phyloP scores from a whole-genome alignment of 1,140 invertebrate species.

The Dryas iulia region DNA sequence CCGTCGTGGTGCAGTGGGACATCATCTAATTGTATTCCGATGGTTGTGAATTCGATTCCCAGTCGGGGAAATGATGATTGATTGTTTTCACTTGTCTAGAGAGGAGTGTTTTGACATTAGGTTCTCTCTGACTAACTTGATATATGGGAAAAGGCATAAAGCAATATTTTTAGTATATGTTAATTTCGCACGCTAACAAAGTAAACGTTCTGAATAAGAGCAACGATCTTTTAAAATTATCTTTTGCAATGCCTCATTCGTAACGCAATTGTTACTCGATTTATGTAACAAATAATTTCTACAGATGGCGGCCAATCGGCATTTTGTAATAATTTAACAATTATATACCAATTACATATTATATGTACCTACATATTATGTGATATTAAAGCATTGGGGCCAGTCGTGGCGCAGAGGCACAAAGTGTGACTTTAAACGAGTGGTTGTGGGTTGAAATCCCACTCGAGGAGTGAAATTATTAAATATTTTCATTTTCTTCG shows the following conservation, averaged over 20 bases:
- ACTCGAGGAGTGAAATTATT: not conserved
- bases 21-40: too few species aligned
- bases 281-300: constrained; percentile 8
- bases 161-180: too few species aligned
- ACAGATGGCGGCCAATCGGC: not conserved
- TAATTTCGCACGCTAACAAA: not conserved
- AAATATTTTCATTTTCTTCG: too few species aligned
- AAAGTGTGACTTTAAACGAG: not conserved
- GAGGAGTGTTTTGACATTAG: too few species aligned
- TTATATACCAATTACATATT: not conserved
- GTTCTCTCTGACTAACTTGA: too few species aligned
- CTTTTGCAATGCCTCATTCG: constrained; percentile 7
- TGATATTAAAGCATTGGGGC: too few species aligned
- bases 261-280: constrained; percentile 2
- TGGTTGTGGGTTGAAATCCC: not conserved
- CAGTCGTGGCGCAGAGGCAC: not conserved
- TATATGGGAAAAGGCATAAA: too few species aligned
- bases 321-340: not conserved
- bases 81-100: too few species aligned
- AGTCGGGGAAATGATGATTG: too few species aligned
- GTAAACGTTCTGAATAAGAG: not conserved
- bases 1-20: too few species aligned
- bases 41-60: too few species aligned
- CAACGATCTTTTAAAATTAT: constrained; percentile 7
- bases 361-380: not conserved